Base-by-base conservation (phyloP, 1,140 invertebrate species). In the Capitella teleta region DNA sequence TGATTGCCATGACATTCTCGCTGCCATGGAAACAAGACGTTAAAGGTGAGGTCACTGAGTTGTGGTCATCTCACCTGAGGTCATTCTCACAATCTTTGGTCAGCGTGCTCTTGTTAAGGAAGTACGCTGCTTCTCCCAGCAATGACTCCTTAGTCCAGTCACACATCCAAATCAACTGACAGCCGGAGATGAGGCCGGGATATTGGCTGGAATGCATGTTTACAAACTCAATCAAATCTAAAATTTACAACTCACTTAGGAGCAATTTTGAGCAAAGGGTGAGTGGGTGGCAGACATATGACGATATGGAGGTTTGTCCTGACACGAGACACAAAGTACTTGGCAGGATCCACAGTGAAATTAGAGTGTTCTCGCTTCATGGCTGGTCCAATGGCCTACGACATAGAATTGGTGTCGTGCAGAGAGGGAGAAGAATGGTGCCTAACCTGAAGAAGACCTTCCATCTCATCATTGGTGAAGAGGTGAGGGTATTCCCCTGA, bases 401-500 rank as follows among this genome's bases (percentile, higher is more conserved):
- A 34, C 16, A n/a, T 18, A 26, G 8, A 5, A 2, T 37, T 2
- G 4, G 21, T 21, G 16, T 3, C 36, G 16, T 18, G 16, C 6
- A 5, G 21, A 37, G 16, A 37, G 0, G 16, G 38, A 2, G 19
- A 40, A 8, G 1, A 16, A 2, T 21, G 10, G 14, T 32, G 30
- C 14, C 41, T 42, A 51, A 66, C 64, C 60, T 62, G 67, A 19
- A 70, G 59, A 12, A 73, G 54, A 18, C 66, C 68, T 38, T 70
- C 68, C 54, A 73, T 59, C 57, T 73, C 70, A 62, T 73, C 70
- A 53, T 67, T 68, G 21, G 67, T 67, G 55, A 72, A 72, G 5
- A 73, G 60, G 46, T 67, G 64, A 30, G 68, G 67, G 42, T 67
- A 69, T 51, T 73, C 68, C 23, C 69, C 69, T 57, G 62, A 64